A percentile compares a stretch with the other conserved stretches of the same genome.
Conservation (phyloP, 2,113 vertebrate species). For the Aplodontia rufa region DNA sequence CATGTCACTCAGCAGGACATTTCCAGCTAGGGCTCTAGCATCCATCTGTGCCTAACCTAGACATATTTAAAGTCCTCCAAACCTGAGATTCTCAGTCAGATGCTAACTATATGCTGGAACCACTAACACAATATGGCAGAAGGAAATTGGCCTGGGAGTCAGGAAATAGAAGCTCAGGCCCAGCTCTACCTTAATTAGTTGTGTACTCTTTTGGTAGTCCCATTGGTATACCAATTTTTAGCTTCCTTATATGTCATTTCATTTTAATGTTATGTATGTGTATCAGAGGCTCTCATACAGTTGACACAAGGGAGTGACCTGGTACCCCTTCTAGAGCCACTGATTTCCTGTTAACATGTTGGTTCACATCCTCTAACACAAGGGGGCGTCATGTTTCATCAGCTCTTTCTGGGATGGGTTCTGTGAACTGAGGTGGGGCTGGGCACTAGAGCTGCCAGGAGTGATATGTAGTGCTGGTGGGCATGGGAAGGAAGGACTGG, state of each 20-base stretch:
- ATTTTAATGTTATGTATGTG: not conserved
- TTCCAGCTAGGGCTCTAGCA: not conserved
- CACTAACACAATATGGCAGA: not conserved
- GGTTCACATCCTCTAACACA: not conserved
- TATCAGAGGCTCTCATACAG: not conserved
- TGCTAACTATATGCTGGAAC: not conserved
- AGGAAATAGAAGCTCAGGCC: not conserved
- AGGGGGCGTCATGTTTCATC: not conserved
- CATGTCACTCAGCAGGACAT: not conserved
- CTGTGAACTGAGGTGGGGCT: not conserved
- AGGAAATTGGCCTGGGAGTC: not conserved
- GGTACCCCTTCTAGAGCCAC: not conserved
- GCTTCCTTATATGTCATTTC: not conserved
- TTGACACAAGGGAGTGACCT: not conserved
- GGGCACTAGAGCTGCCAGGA: not conserved
- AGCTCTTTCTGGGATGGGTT: not conserved
- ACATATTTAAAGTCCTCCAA: not conserved
- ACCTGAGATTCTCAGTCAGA: not conserved
- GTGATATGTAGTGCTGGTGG: not conserved
- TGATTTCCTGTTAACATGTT: not conserved
- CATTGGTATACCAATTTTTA: not conserved
- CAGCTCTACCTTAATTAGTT: not conserved
- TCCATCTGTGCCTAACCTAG: not conserved
- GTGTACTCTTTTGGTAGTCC: not conserved
- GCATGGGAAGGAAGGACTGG: rapidly evolving